A percentile compares a stretch with the other conserved stretches of the same genome.
Evolutionary conservation across 2,888 invertebrate species (phyloP).

Genomic region (Quadroppia sp.): DNA sequence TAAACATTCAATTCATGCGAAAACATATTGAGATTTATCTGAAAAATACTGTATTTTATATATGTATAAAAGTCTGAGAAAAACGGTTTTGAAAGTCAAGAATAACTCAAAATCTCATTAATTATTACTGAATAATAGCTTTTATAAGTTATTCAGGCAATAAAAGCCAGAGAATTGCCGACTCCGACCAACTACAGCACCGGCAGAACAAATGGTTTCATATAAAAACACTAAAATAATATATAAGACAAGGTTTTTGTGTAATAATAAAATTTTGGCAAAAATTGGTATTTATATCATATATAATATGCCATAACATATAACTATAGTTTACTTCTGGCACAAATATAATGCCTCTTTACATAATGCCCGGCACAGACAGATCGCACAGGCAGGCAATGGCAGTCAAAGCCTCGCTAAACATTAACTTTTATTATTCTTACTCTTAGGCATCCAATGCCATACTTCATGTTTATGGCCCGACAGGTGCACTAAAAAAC

Average conservation of each 20-base stretch:
- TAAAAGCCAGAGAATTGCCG: background rate
- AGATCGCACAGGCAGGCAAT: background rate
- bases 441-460: background rate
- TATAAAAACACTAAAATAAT: background rate
- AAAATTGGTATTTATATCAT: background rate
- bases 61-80: too few relatives aligned
- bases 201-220: background rate
- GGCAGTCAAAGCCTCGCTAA: background rate
- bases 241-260: background rate
- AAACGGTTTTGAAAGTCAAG: background rate
- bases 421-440: constrained; percentile 11
- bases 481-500: constrained; percentile 22
- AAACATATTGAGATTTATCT: background rate
- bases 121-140: background rate
- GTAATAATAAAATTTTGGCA: background rate
- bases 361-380: background rate
- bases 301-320: background rate
- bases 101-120: constrained; percentile 2
- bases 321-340: background rate
- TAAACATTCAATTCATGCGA: constrained; percentile 13
- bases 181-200: background rate
- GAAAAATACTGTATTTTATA: too few relatives aligned
- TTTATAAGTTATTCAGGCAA: background rate
- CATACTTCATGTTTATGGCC: constrained; percentile 22
- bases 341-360: background rate